A percentile compares a stretch with the other conserved stretches of the same genome.
Evolutionary conservation across 2,113 vertebrate genomes (phyloP).

Genomic region (Bos indicus): DNA sequence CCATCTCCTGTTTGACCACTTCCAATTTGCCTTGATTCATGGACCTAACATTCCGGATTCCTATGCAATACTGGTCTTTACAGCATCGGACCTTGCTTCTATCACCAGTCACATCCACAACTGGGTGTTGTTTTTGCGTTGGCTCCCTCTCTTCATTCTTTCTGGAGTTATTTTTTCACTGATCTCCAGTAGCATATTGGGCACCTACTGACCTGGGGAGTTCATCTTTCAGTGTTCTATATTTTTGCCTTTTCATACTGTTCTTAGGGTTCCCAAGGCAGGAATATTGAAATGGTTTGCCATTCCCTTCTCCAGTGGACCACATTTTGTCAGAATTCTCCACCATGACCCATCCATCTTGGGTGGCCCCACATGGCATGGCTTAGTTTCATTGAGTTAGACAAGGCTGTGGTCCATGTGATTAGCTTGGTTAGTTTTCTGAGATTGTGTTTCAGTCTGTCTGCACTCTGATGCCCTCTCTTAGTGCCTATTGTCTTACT

Average conservation of each 20-base stretch:
- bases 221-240: background rate
- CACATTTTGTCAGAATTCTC: background rate
- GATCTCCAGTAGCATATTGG: background rate
- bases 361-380: background rate
- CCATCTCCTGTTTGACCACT: background rate
- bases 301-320: background rate
- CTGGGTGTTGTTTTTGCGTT: background rate
- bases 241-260: background rate
- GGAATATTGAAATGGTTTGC: background rate
- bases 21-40: background rate
- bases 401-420: background rate
- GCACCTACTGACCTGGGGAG: background rate
- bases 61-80: background rate
- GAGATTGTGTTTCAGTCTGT: background rate
- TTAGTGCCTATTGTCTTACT: background rate
- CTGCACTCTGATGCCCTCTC: background rate
- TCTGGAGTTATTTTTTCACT: background rate
- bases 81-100: background rate
- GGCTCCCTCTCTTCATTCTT: background rate
- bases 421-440: background rate
- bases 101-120: background rate
- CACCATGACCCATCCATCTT: rapidly evolving
- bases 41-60: background rate
- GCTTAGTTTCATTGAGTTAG: background rate
- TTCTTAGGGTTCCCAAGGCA: background rate